These are phyloP conservation scores for Clavelina lepadiformis DNA, from an alignment of 23 tunicate genomes.

Conservation along the genomic window DNA sequence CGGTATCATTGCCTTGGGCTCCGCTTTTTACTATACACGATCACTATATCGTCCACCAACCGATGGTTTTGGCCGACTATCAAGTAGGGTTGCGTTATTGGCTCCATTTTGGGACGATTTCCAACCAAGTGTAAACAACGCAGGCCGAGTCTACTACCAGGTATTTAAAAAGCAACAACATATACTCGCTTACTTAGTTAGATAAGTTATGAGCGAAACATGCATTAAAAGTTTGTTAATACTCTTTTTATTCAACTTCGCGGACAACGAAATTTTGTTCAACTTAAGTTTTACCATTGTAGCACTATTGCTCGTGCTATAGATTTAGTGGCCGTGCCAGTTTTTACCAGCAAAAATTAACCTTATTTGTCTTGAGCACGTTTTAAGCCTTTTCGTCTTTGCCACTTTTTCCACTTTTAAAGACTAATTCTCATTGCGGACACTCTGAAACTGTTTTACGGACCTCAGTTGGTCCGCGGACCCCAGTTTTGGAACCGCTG, in stretches of 20 bases:
- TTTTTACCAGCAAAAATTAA: too few relatives aligned
- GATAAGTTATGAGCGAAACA: neutral
- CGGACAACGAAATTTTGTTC: neutral
- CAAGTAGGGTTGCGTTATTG: slow-evolving; percentile 11
- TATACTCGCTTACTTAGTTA: neutral
- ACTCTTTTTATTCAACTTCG: too few relatives aligned
- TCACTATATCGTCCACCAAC: neutral
- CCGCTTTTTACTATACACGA: neutral
- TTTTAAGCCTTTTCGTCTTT: too few relatives aligned
- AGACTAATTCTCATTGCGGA: too few relatives aligned
- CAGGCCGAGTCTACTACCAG: slow-evolving; percentile 51
- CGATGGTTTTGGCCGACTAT: neutral
- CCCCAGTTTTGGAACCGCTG: too few relatives aligned
- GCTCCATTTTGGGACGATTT: slow-evolving; percentile 69
- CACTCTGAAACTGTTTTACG: too few relatives aligned
- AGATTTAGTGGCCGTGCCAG: too few relatives aligned
- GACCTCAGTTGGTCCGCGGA: too few relatives aligned
- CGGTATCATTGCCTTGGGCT: slow-evolving; percentile 28
- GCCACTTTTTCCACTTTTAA: too few relatives aligned
- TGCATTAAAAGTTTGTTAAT: too few relatives aligned
- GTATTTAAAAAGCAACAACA: slow-evolving; percentile 9
- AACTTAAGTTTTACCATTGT: neutral
- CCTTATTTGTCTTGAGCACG: too few relatives aligned
- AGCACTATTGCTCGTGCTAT: too few relatives aligned
- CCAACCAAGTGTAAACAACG: slow-evolving; percentile 12